Evolutionary conservation across 2,797 vertebrate genomes (phyloP), one percentile per base, ranked within the genome.

Genomic region (Myotis pilosus): DNA sequence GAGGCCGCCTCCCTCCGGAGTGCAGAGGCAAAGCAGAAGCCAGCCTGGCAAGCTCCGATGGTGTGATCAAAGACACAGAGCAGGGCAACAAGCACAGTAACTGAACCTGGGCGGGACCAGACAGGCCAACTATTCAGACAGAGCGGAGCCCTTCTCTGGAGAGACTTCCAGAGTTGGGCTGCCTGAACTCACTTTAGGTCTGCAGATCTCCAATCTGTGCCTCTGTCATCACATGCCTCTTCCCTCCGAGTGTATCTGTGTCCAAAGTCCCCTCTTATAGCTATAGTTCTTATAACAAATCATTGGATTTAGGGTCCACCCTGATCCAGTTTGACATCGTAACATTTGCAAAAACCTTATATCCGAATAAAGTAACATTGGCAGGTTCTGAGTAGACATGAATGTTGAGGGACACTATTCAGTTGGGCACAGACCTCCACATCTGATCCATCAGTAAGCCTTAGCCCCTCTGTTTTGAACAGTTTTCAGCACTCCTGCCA

Each of bases 331-430:
- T 80, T 41, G 66, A 49, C 38, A 57, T 57, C 15, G 80, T 41
- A 51, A 76, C 62, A 76, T 64, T 33, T 75, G 53, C 68, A 60
- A 90, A 85, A 44, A 64, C 17, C 72, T 36, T 55, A 12, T 85
- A 84, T 85, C 16, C 64, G 64, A n/a, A 71, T 72, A 64, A 80
- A 28, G 53, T 64, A n/a, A 76, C 41, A 3, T 19, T 20, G 30
- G 30, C 3, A n/a, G 55, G 3, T 55, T 86, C 44, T 64, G 44
- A 44, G 23, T 72, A 53, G 10, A 62, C 16, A 0, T 72, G 53
- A 36, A 38, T 74, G 76, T 38, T 5, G 47, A 55, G n/a, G 47
- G 7, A 64, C 49, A 20, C 33, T 89, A 8, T 51, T 62, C 41
- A 79, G 0, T 30, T 79, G 72, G 38, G 38, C 47, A n/a, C 47